A percentile compares a stretch with the other conserved stretches of the same genome.
These are phyloP conservation scores for Ciconia boyciana DNA, from an alignment of 2,113 vertebrate species.

Conservation along the genomic window DNA sequence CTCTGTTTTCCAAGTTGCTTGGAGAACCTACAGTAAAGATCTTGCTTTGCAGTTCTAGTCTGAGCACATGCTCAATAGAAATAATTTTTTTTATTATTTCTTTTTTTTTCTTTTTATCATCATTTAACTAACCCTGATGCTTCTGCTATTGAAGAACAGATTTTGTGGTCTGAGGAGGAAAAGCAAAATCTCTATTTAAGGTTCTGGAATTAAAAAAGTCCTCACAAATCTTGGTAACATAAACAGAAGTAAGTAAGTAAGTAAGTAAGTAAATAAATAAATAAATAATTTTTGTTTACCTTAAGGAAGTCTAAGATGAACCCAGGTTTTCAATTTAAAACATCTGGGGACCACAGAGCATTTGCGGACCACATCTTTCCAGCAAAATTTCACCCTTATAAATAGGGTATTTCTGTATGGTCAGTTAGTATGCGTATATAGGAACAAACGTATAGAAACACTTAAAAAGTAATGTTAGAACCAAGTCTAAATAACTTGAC, in stretches of 20 bases:
- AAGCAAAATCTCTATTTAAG: background rate
- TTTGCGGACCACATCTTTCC: background rate
- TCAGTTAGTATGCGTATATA: background rate
- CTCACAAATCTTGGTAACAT: background rate
- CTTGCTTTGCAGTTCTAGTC: background rate
- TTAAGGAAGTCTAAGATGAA: background rate
- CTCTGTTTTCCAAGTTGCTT: background rate
- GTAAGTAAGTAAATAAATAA: background rate
- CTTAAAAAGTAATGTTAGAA: background rate
- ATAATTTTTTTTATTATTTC: background rate
- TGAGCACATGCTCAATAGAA: background rate
- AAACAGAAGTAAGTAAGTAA: background rate
- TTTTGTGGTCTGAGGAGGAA: background rate
- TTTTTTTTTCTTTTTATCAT: background rate
- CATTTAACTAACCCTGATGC: background rate
- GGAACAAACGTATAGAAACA: background rate
- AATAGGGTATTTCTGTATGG: background rate
- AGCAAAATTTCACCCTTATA: background rate
- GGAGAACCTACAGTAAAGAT: background rate
- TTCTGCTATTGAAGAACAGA: background rate
- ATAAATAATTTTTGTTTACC: background rate
- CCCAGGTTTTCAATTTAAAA: background rate
- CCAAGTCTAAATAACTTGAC: background rate
- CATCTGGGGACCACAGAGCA: too few species aligned
- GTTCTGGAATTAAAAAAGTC: background rate